Conservation (phyloP, 2,797 vertebrate genomes). For the Margarornis squamiger region DNA sequence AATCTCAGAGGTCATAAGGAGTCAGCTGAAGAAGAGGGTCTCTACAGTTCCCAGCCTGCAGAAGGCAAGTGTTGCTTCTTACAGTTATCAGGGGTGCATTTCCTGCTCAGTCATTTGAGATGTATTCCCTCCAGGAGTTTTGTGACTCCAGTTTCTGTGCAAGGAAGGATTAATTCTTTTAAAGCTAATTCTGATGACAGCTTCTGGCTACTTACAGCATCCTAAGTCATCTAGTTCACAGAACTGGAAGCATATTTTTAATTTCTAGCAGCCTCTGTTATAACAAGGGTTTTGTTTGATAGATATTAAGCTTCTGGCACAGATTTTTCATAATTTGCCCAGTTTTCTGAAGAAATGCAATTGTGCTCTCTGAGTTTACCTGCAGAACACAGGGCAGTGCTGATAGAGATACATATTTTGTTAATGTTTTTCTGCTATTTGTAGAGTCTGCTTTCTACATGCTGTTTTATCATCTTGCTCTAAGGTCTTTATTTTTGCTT, state of each 20-base stretch:
- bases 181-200: neutral
- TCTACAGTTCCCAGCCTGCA: constrained; percentile 59
- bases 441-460: neutral
- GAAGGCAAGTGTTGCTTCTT: constrained; percentile 70
- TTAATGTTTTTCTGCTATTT: neutral
- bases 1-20: constrained; percentile 65
- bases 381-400: neutral
- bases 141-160: neutral
- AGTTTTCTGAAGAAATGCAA: neutral
- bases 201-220: neutral
- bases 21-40: constrained; percentile 37
- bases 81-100: neutral
- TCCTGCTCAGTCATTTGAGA: neutral
- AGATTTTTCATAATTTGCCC: neutral
- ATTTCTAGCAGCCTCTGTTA: neutral
- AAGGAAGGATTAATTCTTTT: neutral
- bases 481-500: neutral
- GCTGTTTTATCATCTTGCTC: neutral
- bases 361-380: neutral
- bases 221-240: neutral
- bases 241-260: neutral
- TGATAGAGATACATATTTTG: neutral
- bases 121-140: neutral
- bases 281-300: neutral
- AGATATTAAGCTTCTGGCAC: neutral